Evolutionary conservation across 2,113 vertebrate species (phyloP).

Genomic region (Dermatemys mawii): DNA sequence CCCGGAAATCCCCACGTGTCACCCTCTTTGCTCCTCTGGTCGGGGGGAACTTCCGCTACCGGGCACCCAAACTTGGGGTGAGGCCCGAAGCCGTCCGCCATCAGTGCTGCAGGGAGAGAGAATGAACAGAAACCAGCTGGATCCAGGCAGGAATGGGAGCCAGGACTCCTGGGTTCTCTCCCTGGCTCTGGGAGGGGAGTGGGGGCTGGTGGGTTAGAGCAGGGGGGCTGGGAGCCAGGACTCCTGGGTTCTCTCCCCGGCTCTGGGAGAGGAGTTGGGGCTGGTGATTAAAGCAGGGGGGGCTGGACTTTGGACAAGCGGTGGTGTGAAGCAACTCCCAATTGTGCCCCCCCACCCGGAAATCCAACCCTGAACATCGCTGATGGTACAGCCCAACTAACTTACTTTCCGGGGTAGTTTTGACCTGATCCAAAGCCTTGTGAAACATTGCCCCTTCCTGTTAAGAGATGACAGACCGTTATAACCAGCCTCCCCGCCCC

Average conservation of each 20-base stretch:
- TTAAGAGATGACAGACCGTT: not conserved
- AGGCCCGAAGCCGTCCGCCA: not conserved
- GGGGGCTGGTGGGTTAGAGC: too few species aligned
- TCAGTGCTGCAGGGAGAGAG: not conserved
- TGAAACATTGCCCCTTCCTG: constrained; percentile 8
- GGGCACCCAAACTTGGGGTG: not conserved
- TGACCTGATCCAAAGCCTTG: not conserved
- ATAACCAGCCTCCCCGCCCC: not conserved
- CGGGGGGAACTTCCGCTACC: not conserved
- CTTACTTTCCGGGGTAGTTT: constrained; percentile 14
- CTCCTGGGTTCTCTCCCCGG: too few species aligned
- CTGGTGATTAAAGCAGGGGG: not conserved
- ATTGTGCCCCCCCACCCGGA: too few species aligned
- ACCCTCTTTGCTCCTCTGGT: not conserved
- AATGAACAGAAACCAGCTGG: too few species aligned
- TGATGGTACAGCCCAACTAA: not conserved
- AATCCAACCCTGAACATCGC: too few species aligned
- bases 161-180: too few species aligned
- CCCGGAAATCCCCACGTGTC: not conserved
- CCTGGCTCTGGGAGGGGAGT: too few species aligned
- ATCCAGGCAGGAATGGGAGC: too few species aligned
- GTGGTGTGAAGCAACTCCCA: too few species aligned
- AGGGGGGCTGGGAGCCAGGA: too few species aligned
- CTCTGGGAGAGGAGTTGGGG: too few species aligned
- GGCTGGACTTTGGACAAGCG: not conserved